Conservation (phyloP, 2,113 vertebrate genomes). For the Eubucco bourcierii region DNA sequence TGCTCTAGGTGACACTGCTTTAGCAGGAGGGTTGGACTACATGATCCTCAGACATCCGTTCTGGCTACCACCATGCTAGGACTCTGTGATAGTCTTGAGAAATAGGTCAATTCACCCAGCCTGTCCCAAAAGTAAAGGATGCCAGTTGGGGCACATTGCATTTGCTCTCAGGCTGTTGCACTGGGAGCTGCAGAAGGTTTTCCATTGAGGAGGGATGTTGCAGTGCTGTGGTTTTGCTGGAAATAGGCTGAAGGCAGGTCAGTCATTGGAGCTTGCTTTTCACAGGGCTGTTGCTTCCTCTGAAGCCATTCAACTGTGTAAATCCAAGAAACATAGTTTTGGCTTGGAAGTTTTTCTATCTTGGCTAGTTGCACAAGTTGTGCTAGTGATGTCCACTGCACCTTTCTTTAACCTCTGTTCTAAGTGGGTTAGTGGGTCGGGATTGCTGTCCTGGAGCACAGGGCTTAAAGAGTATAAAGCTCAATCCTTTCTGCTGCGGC, state of each 20-base stretch:
- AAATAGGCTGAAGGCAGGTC: not conserved
- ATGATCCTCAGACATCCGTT: not conserved
- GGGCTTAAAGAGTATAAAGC: not conserved
- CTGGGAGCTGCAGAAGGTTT: not conserved
- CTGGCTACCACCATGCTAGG: not conserved
- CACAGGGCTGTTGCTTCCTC: not conserved
- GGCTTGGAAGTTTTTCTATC: not conserved
- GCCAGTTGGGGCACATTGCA: fast-evolving
- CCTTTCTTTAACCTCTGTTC: conserved; percentile 7
- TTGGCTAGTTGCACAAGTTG: not conserved
- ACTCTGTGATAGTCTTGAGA: not conserved
- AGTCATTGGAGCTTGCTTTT: not conserved
- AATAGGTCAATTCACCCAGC: not conserved
- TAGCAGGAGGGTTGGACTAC: not conserved
- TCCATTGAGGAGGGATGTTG: not conserved
- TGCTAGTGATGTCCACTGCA: not conserved
- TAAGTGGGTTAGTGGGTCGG: conserved; percentile 62
- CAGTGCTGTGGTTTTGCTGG: not conserved
- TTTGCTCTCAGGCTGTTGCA: not conserved
- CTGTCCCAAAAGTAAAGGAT: not conserved
- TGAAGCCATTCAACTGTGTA: not conserved
- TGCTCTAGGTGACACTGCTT: not conserved
- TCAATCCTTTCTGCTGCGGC: fast-evolving
- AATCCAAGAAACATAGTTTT: not conserved
- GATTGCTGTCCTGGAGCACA: not conserved